Evolutionary conservation across 2,113 vertebrate species (phyloP).

Genomic region (Aegotheles bennettii): DNA sequence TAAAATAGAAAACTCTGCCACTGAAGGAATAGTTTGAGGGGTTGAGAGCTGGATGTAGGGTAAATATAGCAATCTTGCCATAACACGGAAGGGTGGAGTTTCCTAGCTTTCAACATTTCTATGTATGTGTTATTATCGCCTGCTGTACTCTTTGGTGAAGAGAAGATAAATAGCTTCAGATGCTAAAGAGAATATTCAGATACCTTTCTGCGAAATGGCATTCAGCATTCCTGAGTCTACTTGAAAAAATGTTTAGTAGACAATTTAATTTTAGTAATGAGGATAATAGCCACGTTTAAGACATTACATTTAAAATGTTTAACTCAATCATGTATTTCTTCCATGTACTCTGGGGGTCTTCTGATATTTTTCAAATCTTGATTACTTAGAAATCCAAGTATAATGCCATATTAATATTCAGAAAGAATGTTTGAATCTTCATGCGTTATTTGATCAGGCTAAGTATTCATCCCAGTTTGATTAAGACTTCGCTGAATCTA

Average conservation of each 20-base stretch:
- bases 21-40: background rate
- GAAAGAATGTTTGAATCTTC: background rate
- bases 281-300: background rate
- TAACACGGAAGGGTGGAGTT: background rate
- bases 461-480: conserved; percentile 33
- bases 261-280: conserved; percentile 14
- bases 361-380: background rate
- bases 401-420: conserved; percentile 20
- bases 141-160: background rate
- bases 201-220: background rate
- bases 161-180: background rate
- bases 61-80: background rate
- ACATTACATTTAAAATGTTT: background rate
- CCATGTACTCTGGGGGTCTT: background rate
- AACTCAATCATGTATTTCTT: background rate
- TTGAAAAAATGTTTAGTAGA: background rate
- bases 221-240: background rate
- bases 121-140: background rate
- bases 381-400: background rate
- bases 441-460: conserved; percentile 30
- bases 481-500: background rate
- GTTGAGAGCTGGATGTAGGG: background rate
- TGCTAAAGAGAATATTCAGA: background rate
- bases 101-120: background rate
- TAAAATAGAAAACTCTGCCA: background rate